Evolutionary conservation across 2,888 invertebrate genomes (phyloP), one percentile per base, ranked within the genome.

Genomic region (Tigriopus californicus): DNA sequence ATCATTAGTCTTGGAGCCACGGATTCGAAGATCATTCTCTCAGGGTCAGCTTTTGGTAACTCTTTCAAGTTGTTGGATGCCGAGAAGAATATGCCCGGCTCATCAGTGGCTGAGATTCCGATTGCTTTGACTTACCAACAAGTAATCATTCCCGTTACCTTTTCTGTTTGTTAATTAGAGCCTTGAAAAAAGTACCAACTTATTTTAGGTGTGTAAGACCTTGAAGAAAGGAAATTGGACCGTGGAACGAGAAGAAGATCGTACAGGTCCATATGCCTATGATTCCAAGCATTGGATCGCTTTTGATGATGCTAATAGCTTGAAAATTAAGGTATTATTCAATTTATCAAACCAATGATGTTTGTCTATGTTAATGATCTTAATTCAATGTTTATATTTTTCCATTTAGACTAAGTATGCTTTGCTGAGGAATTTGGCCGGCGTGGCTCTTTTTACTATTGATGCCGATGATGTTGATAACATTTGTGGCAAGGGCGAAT

Each of bases 241-340:
- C 0, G 68, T 83, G 62, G 83, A 84, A 67, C 75, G 85, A 60
- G 84, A 84, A 65, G 82, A 83, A 67, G 85, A 85, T 70, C 72
- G 83, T 62, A 81, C 84, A 0, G 83, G 81, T 61, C 82, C 83
- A 64, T 83, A 83, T 67, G 81, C 83, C 66, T 84, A 81, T 69
- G 76, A 80, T 67, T 10, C 41, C 18, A 75, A 75, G 54, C 77
- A 79, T 15, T 85, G 85, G 84, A 77, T 85, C 56, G 79, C 83
- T 4, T 84, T 83, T 67, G 85, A 85, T 66, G 85, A 85, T 67
- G 71, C 78, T 0, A 80, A 79, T 18, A 82, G 82, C 52, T 76
- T 81, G 18, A 79, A 81, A 66, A 83, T 84, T 64, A 85, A 84
- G 73, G 76, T 74, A 62, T 49, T 51, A 13, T 33, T 13, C 22